phyloP scores from a whole-genome alignment of 2,113 vertebrate genomes.

The Eurypyga helias region DNA sequence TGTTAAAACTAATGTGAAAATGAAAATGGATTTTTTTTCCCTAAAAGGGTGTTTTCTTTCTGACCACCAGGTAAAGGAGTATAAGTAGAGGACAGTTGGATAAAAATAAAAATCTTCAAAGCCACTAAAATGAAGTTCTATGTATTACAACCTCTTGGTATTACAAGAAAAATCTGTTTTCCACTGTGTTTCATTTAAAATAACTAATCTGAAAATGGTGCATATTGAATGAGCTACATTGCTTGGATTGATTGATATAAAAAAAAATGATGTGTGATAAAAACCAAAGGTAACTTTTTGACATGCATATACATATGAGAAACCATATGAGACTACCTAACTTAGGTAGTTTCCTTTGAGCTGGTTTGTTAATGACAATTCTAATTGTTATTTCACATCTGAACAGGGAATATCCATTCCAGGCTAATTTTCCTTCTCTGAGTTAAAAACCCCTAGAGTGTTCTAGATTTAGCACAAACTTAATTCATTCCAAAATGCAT shows the following conservation, averaged over 20 bases:
- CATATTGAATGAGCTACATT: background rate
- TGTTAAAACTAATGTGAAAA: background rate
- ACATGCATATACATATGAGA: background rate
- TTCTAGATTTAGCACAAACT: background rate
- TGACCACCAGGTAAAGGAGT: background rate
- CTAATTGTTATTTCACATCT: constrained; percentile 18
- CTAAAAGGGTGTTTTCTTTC: background rate
- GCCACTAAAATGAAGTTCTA: background rate
- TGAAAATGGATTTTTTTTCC: background rate
- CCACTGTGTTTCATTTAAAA: background rate
- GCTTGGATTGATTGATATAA: constrained; percentile 28
- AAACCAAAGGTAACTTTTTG: constrained; percentile 25
- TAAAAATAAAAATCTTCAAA: background rate
- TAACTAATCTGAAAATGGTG: background rate
- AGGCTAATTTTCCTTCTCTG: background rate
- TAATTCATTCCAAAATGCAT: constrained; percentile 33
- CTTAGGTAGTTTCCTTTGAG: background rate
- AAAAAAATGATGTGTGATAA: constrained; percentile 17
- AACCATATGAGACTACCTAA: background rate
- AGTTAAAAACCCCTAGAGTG: background rate
- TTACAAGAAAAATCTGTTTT: background rate
- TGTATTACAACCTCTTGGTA: background rate
- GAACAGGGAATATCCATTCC: constrained; percentile 27
- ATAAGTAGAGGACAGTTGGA: background rate
- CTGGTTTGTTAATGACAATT: constrained; percentile 3